These are phyloP conservation scores for Micronycteris hirsuta DNA, from an alignment of 2,113 vertebrate species.

Conservation along the genomic window DNA sequence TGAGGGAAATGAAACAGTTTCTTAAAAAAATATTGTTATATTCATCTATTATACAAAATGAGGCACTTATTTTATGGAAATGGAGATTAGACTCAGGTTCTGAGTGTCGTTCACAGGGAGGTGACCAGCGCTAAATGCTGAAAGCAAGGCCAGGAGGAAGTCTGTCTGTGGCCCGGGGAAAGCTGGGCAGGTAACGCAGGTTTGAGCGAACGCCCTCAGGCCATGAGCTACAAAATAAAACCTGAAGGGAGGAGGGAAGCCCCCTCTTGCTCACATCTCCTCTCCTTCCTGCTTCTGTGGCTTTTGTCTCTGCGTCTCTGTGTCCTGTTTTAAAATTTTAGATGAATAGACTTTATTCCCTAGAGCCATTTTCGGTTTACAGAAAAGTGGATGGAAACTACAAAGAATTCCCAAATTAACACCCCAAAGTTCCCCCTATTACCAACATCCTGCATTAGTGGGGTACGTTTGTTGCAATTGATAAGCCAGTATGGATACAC, in stretches of 20 bases:
- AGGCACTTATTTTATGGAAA: background rate
- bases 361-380: background rate
- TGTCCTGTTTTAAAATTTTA: background rate
- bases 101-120: background rate
- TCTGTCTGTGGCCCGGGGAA: background rate
- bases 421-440: fast-evolving
- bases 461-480: background rate
- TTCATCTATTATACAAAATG: fast-evolving
- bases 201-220: background rate
- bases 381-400: background rate
- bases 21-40: background rate
- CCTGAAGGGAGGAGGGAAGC: background rate
- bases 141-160: background rate
- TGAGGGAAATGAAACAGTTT: no score
- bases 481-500: fast-evolving
- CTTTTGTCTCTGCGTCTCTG: background rate
- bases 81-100: background rate
- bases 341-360: background rate
- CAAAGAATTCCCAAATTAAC: background rate
- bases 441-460: no score
- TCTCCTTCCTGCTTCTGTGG: background rate
- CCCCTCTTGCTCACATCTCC: no score
- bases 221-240: background rate
- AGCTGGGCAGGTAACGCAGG: background rate
- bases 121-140: background rate